Conservation (phyloP, 2,888 invertebrate genomes). For the Caenorhabditis plicata region DNA sequence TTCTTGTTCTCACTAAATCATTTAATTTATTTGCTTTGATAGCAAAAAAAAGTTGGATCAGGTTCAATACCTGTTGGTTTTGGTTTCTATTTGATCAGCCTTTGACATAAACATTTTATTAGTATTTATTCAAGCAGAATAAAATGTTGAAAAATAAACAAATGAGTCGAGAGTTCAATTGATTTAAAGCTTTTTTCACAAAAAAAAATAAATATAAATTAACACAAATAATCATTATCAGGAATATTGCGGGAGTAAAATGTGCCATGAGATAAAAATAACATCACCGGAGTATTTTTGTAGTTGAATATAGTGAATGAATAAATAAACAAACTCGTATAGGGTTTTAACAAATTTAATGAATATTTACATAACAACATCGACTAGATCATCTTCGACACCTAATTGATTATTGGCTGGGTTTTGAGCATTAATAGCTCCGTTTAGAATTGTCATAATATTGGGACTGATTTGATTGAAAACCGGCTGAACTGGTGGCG, state of each 20-base stretch:
- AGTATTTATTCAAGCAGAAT: too few relatives aligned
- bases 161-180: background rate
- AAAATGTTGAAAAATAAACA: background rate
- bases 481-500: background rate
- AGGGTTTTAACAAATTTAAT: background rate
- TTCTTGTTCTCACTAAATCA: background rate
- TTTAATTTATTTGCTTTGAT: background rate
- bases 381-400: slow-evolving; percentile 14
- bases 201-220: background rate
- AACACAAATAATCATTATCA: too few relatives aligned
- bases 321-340: too few relatives aligned
- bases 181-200: background rate
- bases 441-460: slow-evolving; percentile 1
- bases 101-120: too few relatives aligned
- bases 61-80: background rate
- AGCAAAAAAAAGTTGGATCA: slow-evolving; percentile 1
- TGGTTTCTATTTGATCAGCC: too few relatives aligned
- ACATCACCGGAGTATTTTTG: too few relatives aligned
- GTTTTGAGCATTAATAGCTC: too few relatives aligned
- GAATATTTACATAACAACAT: slow-evolving; percentile 17
- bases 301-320: too few relatives aligned
- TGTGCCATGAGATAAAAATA: too few relatives aligned
- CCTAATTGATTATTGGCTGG: too few relatives aligned
- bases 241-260: too few relatives aligned
- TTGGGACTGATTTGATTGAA: slow-evolving; percentile 8